phyloP scores from a whole-genome alignment of 1,140 invertebrate species.

The Trichomalopsis sarcophagae region DNA sequence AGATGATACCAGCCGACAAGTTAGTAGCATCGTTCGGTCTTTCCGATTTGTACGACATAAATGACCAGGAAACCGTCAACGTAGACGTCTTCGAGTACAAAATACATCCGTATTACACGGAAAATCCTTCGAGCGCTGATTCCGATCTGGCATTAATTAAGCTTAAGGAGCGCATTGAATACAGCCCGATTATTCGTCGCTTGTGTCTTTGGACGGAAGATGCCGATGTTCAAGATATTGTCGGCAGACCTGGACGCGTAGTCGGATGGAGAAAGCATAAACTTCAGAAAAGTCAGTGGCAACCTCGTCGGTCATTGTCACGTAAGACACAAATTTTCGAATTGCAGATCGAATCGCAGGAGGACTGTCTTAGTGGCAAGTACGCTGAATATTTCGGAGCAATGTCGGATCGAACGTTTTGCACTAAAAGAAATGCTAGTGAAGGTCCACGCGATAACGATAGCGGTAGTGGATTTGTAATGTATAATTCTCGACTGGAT shows the following conservation, averaged over 20 bases:
- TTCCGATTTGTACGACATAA: slow-evolving; percentile 69
- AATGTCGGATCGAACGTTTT: slow-evolving; percentile 78
- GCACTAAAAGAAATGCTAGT: slow-evolving; percentile 75
- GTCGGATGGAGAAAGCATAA: slow-evolving; percentile 81
- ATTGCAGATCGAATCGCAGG: slow-evolving; percentile 69
- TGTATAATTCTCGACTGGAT: slow-evolving; percentile 63
- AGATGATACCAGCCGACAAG: slow-evolving; percentile 46
- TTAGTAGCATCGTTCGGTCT: slow-evolving; percentile 73
- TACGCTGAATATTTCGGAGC: slow-evolving; percentile 73
- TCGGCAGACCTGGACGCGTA: slow-evolving; percentile 74
- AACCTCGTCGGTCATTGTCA: not conserved
- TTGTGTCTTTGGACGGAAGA: slow-evolving; percentile 78
- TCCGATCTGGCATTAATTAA: slow-evolving; percentile 77
- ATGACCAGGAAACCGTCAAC: slow-evolving; percentile 69
- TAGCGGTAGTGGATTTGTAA: slow-evolving; percentile 77
- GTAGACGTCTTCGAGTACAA: slow-evolving; percentile 75
- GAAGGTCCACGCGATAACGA: slow-evolving; percentile 77
- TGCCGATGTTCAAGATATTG: slow-evolving; percentile 70
- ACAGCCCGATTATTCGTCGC: slow-evolving; percentile 74
- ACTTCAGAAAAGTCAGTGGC: slow-evolving; percentile 62
- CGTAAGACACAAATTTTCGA: slow-evolving; percentile 61
- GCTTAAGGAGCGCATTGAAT: slow-evolving; percentile 71
- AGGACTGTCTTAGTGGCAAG: slow-evolving; percentile 73
- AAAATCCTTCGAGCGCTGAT: slow-evolving; percentile 68
- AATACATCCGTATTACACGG: slow-evolving; percentile 76